Base-by-base conservation (phyloP, 2,113 vertebrate species). In the Nothobranchius furzeri region DNA sequence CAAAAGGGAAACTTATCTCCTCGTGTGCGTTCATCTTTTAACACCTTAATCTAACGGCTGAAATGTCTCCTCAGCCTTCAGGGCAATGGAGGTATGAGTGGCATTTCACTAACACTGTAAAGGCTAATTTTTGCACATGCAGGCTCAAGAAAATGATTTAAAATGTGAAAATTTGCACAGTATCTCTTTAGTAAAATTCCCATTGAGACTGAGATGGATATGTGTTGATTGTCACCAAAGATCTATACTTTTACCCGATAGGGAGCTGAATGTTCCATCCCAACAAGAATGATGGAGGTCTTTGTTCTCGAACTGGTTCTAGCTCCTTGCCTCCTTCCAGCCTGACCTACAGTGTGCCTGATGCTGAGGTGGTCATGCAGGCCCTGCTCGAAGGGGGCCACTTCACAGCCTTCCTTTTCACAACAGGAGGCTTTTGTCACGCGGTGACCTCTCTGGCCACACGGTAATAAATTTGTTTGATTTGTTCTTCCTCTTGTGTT, bases 401-500 rank as follows among this genome's bases (percentile, higher is more conserved):
- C 85, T 86, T 76, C 70, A 72, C 73, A 35, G 70, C 81, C 76
- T 69, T 84, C 73, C 67, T 82, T 72, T 63, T 87, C 85, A 77
- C 87, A 90, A 85, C 87, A 84, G 88, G 90, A 75, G 84, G 57
- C 78, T 79, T 87, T 88, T 88, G 88, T 90, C 72, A 80, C 3
- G 47, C 77, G 68, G 73, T 89, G 84, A 90, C 87, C 89, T 87
- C 81, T 76, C n/a, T 14, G 70, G 78, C 81, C 81, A 60, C 79
- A 67, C 50, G 64, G 79, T 83, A 85, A 88, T 93, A 92, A 85
- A 92, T 92, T 79, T 80, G 79, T 85, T 83, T 79, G 86, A 89
- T 89, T 90, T 84, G 90, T 89, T 88, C 86, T 75, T 88, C 83
- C 82, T 88, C 84, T 85, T 50, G 45, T 79, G 72, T 86, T 91